Evolutionary conservation across 2,888 invertebrate species (phyloP), one percentile per base, ranked within the genome.

Genomic region (Noctuana brunneofusca): DNA sequence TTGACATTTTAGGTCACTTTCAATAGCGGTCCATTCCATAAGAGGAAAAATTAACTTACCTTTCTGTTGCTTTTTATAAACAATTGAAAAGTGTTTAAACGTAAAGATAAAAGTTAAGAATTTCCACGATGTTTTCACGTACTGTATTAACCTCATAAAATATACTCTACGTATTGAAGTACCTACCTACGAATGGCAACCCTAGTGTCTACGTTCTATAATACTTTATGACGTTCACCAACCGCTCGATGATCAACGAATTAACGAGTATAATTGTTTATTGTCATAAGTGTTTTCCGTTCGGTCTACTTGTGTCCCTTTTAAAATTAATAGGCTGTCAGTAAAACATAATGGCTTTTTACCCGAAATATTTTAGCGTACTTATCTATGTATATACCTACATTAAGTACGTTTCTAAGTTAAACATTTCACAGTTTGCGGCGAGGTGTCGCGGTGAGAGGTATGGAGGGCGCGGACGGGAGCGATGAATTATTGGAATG

Each of bases 401-500:
- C n/a, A n/a, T n/a, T n/a, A 41, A 41, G 16, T 41, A 16, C 16
- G 41, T 41, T 41, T 41, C 41, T 41, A 41, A 41, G 5, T 49
- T 49, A 49, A 20, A 49, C 24, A 49, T 22, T 49, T 49, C 6
- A 24, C 62, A 86, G 86, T 80, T 80, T 81, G 77, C 71, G 79
- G 69, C 65, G 79, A 77, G 74, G 79, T 79, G 77, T 78, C 78
- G 64, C 86, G 90, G 89, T 89, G 89, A 90, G 84, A 75, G 77
- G 78, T 67, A 90, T 90, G 91, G 88, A 84, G 86, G 89, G 87
- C 89, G 89, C 87, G 89, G 89, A 87, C 76, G 83, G 74, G 66
- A 75, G 77, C 72, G 86, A 85, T 66, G 86, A 86, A 66, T 76
- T 81, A 71, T 78, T 86, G 73, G 88, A 87, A 70, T 90, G 89